Evolutionary conservation across 2,113 vertebrate species (phyloP), one percentile per base, ranked within the genome.

Genomic region (Pyxicephalus adspersus): DNA sequence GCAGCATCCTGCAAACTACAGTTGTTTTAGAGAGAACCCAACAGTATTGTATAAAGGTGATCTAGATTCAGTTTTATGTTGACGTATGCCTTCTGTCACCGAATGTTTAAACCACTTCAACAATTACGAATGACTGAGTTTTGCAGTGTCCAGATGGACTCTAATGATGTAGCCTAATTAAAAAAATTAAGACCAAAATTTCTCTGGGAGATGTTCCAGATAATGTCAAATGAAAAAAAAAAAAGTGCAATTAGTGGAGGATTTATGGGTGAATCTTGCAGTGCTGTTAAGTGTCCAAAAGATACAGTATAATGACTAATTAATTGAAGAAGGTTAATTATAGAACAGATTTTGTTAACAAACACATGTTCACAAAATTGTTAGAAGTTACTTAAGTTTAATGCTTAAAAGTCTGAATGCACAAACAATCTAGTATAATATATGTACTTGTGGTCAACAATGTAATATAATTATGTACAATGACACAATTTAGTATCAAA

Each of bases 401-500:
- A 94, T 94, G 92, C 91, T 93, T 93, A 92, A 94, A 94, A 92
- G 92, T 94, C 90, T 91, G 92, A 94, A 94, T 91, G 92, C 92
- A 94, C 93, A 94, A 94, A 93, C 93, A 92, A 90, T 92, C 93
- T 94, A 94, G 90, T 87, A 90, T 94, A 92, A 94, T 88, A 93
- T 92, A 93, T 93, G 90, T 91, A 94, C 93, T 90, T 88, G 88
- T 91, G 91, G 88, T 90, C 92, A 92, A 93, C 93, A 91, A 92
- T 90, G 90, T 90, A 91, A 92, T 88, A 94, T 92, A 94, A 93
- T 90, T 95, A 94, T 95, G 90, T 94, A 95, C 93, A 95, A 92
- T 89, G 91, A 90, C 92, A 92, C 92, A 91, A 91, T 93, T 94
- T 93, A 94, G 93, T 95, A 95, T 94, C 91, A 95, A 95, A 94